Conservation (phyloP, 2,888 invertebrate species). For the Aethes cnicana region DNA sequence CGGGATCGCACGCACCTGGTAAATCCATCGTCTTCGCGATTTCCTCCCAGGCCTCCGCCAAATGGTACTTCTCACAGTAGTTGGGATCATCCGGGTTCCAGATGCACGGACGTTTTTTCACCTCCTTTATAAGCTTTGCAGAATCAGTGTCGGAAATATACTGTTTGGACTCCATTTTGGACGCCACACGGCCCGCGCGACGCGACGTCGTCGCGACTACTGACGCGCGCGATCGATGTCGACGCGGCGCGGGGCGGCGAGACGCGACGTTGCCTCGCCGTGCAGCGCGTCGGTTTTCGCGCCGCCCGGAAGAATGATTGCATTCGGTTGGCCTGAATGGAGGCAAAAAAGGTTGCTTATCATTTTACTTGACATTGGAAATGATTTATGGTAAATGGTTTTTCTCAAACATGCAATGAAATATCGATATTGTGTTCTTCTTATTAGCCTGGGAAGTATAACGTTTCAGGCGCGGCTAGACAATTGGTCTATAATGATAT, state of each 20-base stretch:
- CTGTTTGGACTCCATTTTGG: constrained; percentile 33
- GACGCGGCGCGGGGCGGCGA: constrained; percentile 34
- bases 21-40: constrained; percentile 43
- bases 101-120: constrained; percentile 45
- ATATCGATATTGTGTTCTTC: too few species aligned
- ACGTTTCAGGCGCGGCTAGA: too few species aligned
- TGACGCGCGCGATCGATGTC: constrained; percentile 37
- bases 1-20: constrained; percentile 39
- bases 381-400: too few species aligned
- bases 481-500: too few species aligned
- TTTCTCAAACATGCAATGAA: too few species aligned
- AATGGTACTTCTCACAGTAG: constrained; percentile 46
- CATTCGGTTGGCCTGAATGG: not conserved
- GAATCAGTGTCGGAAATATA: constrained; percentile 31
- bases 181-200: constrained; percentile 19
- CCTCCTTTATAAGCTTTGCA: constrained; percentile 44
- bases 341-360: not conserved
- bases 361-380: not conserved
- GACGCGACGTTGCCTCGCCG: constrained; percentile 43
- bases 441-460: too few species aligned
- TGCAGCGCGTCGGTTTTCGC: constrained; percentile 24
- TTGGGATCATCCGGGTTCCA: constrained; percentile 49
- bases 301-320: not conserved
- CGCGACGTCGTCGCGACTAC: constrained; percentile 25
- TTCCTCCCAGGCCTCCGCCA: constrained; percentile 48